These are phyloP conservation scores for Drosophila nebulosa DNA, from an alignment of 1,140 invertebrate genomes.

Conservation along the genomic window DNA sequence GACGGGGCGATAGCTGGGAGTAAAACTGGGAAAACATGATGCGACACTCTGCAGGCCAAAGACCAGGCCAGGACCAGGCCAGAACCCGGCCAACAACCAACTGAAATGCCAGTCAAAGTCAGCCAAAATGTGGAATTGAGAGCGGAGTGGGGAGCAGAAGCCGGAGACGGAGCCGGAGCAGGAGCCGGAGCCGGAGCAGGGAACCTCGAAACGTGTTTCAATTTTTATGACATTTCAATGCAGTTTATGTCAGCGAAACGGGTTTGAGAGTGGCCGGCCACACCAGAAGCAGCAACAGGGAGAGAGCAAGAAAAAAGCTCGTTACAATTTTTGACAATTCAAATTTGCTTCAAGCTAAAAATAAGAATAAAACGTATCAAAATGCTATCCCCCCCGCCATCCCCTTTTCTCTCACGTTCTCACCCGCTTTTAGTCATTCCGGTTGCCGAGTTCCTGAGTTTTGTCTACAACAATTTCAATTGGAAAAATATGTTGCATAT, in stretches of 20 bases:
- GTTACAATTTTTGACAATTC: constrained; percentile 74
- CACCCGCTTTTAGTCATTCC: neutral
- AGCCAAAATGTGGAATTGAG: constrained; percentile 12
- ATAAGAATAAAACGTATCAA: constrained; percentile 7
- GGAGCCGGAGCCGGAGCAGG: constrained; percentile 25
- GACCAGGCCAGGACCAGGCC: constrained; percentile 11
- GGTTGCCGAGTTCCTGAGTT: neutral
- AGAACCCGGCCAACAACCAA: constrained; percentile 16
- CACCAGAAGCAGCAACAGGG: neutral
- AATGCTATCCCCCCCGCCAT: neutral
- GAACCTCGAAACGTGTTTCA: constrained; percentile 62
- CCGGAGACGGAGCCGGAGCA: neutral
- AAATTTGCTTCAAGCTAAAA: constrained; percentile 52
- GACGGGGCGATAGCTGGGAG: neutral
- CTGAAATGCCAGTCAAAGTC: constrained; percentile 53
- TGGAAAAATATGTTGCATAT: constrained; percentile 2
- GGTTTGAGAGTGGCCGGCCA: constrained; percentile 32
- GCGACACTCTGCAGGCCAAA: constrained; percentile 35
- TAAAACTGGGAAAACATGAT: constrained; percentile 23
- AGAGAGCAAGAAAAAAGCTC: constrained; percentile 30
- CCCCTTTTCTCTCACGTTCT: neutral
- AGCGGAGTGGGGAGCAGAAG: neutral
- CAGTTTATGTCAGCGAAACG: constrained; percentile 74
- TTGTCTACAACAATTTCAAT: constrained; percentile 2
- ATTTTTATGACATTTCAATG: constrained; percentile 79